Conservation (phyloP, 2,797 vertebrate genomes). For the Betta splendens region DNA sequence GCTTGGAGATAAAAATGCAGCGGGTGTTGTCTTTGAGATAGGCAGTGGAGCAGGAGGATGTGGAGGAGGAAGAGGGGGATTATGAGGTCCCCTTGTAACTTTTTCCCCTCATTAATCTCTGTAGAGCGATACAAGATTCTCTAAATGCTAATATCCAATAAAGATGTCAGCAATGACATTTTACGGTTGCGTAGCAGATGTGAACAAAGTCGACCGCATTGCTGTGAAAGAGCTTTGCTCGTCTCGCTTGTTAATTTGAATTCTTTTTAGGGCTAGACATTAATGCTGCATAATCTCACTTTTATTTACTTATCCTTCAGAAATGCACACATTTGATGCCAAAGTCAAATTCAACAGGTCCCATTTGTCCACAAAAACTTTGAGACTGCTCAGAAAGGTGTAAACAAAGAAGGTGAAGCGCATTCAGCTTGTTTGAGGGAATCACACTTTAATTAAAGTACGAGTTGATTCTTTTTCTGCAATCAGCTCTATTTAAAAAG, state of each 20-base stretch:
- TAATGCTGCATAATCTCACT: slow-evolving; percentile 5
- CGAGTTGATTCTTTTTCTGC: too few species aligned
- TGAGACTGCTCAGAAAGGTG: accelerated
- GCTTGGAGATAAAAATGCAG: slow-evolving; percentile 55
- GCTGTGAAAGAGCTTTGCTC: slow-evolving; percentile 40
- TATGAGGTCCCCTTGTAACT: slow-evolving; percentile 57
- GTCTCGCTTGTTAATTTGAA: slow-evolving; percentile 26
- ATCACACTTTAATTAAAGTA: slow-evolving; percentile 57
- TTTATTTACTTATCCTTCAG: background rate
- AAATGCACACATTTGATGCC: background rate
- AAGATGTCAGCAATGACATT: slow-evolving; percentile 68
- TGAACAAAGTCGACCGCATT: slow-evolving; percentile 33
- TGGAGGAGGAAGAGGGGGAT: slow-evolving; percentile 34
- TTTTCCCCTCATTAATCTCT: slow-evolving; percentile 64
- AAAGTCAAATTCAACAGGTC: slow-evolving; percentile 5
- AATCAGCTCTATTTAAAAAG: slow-evolving; percentile 57
- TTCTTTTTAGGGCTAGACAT: slow-evolving; percentile 36
- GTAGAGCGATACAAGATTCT: slow-evolving; percentile 52
- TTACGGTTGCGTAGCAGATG: slow-evolving; percentile 43
- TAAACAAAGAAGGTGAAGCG: background rate
- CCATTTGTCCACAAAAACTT: slow-evolving; percentile 25
- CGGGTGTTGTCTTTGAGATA: slow-evolving; percentile 71
- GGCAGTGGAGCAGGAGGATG: slow-evolving; percentile 10
- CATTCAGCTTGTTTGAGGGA: slow-evolving; percentile 5
- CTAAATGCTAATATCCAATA: slow-evolving; percentile 66